Evolutionary conservation across 2,113 vertebrate genomes (phyloP), one percentile per base, ranked within the genome.

Genomic region (Dicrurus megarhynchus): DNA sequence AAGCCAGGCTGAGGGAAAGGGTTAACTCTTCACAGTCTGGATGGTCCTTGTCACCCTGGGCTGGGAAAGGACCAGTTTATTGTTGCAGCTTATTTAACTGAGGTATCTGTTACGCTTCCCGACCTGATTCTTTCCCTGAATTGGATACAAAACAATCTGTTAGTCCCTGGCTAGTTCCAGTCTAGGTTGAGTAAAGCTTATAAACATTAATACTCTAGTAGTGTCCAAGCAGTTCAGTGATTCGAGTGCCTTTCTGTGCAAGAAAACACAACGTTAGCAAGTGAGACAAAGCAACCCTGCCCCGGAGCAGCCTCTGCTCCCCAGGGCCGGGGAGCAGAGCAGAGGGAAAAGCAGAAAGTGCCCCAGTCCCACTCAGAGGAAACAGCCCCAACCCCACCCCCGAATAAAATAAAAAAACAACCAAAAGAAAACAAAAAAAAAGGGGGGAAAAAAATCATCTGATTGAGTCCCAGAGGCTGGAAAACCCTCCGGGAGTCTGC

Each of bases 61-160:
- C 71, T 56, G 93, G 74, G 52, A 46, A 63, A 91, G 95, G 95
- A 87, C 87, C 71, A 5, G 70, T 63, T 84, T 84, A 93, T 95
- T 73, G 90, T 80, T 84, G 94, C 95, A 97, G 97, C 97, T 97
- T 97, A 96, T 96, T 97, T 91, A 88, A 94, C 95, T 97, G 97
- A 97, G 97, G 97, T 97, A 97, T 97, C 96, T 96, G 95, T 96
- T 96, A 95, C 68, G 22, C 95, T 85, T 96, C 95, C 91, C 44
- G 7, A 95, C 92, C 87, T 95, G 96, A 93, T 87, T 92, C 95
- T 95, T 95, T 95, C 96, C 97, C 95, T 96, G 97, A 97, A 96
- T 95, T 69, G 89, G 90, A 91, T 96, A 95, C 92, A 89, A 87
- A 97, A 95, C 87, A 88, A 97, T 92, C 93, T 89, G 89, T 97